phyloP scores from a whole-genome alignment of 2,888 invertebrate species.

The Tineola bisselliella region DNA sequence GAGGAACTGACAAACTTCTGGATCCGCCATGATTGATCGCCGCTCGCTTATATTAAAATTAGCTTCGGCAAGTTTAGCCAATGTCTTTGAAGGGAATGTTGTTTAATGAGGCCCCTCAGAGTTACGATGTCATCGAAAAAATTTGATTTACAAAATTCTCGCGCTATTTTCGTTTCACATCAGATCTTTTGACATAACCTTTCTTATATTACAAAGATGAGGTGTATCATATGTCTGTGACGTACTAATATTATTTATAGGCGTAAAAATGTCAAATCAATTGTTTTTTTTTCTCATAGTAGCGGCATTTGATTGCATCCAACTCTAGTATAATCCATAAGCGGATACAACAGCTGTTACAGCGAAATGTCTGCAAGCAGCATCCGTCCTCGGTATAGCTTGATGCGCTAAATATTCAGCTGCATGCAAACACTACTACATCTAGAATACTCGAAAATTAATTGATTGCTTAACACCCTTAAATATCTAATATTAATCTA shows the following conservation, averaged over 20 bases:
- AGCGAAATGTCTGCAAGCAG: too few species aligned
- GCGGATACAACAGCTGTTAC: too few species aligned
- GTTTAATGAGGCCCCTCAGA: slow-evolving; percentile 5
- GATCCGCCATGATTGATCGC: slow-evolving; percentile 8
- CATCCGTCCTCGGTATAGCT: too few species aligned
- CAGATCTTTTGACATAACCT: not conserved
- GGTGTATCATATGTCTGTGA: not conserved
- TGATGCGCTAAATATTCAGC: too few species aligned
- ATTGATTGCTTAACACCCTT: too few species aligned
- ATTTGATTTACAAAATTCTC: not conserved
- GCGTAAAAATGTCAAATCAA: too few species aligned
- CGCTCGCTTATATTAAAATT: slow-evolving; percentile 11
- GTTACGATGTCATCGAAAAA: slow-evolving; percentile 4
- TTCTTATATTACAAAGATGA: not conserved
- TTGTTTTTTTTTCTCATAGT: too few species aligned
- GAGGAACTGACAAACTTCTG: slow-evolving; percentile 10
- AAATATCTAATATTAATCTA: too few species aligned
- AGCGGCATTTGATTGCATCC: too few species aligned
- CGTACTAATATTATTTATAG: not conserved
- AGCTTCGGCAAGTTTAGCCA: slow-evolving; percentile 1
- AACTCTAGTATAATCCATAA: too few species aligned
- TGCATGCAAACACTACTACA: too few species aligned
- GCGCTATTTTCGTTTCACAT: not conserved
- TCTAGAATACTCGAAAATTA: too few species aligned
- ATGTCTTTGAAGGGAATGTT: slow-evolving; percentile 4